Evolutionary conservation across 2,797 vertebrate genomes (phyloP), one percentile per base, ranked within the genome.

Genomic region (Crax fasciolata): DNA sequence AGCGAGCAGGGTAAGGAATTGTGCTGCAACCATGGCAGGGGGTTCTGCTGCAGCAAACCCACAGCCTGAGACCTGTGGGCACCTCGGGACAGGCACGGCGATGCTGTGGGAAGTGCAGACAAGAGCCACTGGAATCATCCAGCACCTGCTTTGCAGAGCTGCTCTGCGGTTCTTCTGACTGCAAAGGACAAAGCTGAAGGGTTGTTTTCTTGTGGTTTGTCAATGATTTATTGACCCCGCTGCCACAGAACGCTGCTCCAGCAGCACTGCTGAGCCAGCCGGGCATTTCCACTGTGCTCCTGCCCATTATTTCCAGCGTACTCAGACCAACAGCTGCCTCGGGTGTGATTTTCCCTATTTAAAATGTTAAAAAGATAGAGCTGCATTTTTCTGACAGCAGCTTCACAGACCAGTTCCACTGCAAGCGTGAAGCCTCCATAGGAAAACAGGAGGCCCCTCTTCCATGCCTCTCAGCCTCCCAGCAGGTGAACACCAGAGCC

Each of bases 41-140:
- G 19, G 4, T 32, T 71, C 61, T 7, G 27, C 49, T 39, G 1
- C 13, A n/a, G 68, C 67, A 87, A 55, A 44, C 9, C 10, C 20
- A 2, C 4, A 10, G 19, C 49, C 24, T 9, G 25, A 30, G 54
- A 49, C 3, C 32, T 9, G 12, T 0, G 14, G 6, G 44, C 18
- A 11, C 21, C 44, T 24, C 0, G 0, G 19, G 52, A 14, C 11
- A 55, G 27, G n/a, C 1, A 2, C 12, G 9, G 48, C 0, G 0
- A 21, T 8, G 48, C 6, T 32, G 3, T 16, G 4, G 4, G 23
- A 68, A 16, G 30, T 10, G 17, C 13, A 8, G 11, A 32, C 12
- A 25, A 11, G 6, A 32, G 18, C 12, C 46, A 1, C 12, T 19
- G 49, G 18, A 41, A 27, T 11, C 5, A 27, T 1, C 1, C 0